These are phyloP conservation scores for Lacanobia oleracea DNA, from an alignment of 2,888 invertebrate genomes.

Conservation along the genomic window DNA sequence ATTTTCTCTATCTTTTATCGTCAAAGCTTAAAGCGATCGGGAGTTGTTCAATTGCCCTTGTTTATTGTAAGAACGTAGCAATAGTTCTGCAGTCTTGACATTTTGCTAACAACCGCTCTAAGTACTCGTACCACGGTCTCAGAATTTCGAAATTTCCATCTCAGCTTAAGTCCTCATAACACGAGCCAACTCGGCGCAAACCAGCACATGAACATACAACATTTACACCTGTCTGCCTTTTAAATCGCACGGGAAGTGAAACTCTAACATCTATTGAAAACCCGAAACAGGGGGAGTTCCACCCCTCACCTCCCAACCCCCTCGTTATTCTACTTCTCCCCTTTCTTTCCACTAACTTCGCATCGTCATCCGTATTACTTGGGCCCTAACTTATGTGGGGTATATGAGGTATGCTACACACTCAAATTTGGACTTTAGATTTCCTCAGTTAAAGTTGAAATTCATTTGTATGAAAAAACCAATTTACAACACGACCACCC, in stretches of 20 bases:
- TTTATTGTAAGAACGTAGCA: too few relatives aligned
- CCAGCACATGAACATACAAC: constrained; percentile 64
- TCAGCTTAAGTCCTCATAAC: constrained; percentile 29
- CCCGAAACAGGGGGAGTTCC: constrained; percentile 87
- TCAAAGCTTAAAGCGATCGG: too few relatives aligned
- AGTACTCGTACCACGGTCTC: not conserved
- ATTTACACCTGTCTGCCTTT: constrained; percentile 85
- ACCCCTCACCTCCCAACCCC: constrained; percentile 68
- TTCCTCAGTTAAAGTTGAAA: constrained; percentile 50
- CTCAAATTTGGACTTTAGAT: constrained; percentile 64
- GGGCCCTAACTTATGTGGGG: constrained; percentile 89
- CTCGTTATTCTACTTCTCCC: constrained; percentile 87
- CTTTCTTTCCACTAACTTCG: constrained; percentile 90
- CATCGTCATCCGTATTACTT: constrained; percentile 90
- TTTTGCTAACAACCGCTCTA: not conserved
- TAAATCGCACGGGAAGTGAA: constrained; percentile 83
- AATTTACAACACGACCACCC: constrained; percentile 76
- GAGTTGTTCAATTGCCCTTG: too few relatives aligned
- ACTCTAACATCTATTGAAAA: constrained; percentile 90
- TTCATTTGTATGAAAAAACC: constrained; percentile 73
- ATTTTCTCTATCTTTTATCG: too few relatives aligned
- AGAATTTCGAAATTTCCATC: constrained; percentile 11
- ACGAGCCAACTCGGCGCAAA: constrained; percentile 29
- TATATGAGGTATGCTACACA: constrained; percentile 70
- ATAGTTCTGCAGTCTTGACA: not conserved